Conservation (phyloP, 2,113 vertebrate species). For the Jaculus jaculus region DNA sequence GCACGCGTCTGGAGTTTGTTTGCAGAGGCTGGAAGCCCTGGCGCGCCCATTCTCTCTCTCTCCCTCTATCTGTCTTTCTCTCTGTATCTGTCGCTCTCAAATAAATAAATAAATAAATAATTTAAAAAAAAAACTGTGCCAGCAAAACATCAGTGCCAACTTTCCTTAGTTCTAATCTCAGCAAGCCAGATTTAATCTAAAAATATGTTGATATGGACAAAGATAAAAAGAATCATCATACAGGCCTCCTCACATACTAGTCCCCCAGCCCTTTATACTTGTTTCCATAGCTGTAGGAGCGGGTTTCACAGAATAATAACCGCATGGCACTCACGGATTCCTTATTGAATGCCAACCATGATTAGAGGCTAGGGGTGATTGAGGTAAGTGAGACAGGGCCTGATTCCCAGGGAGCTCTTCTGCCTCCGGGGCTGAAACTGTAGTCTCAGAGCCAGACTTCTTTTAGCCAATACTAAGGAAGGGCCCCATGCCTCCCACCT, state of each 20-base stretch:
- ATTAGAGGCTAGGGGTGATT: not conserved
- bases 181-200: not conserved
- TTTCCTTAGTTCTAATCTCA: constrained; percentile 38
- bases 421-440: not conserved
- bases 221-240: not conserved
- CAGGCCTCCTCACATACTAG: not conserved
- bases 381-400: not conserved
- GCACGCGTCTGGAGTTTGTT: too few relatives aligned
- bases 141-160: constrained; percentile 2
- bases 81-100: too few relatives aligned
- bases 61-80: too few relatives aligned
- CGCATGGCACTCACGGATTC: not conserved
- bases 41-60: too few relatives aligned
- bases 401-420: not conserved
- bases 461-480: not conserved
- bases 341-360: not conserved
- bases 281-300: not conserved
- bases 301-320: constrained; percentile 32
- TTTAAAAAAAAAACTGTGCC: constrained; percentile 58
- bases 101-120: too few relatives aligned
- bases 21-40: too few relatives aligned
- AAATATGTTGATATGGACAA: constrained; percentile 16
- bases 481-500: not conserved
- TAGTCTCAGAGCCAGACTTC: not conserved
- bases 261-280: not conserved